A percentile compares a stretch with the other conserved stretches of the same genome.
Conservation (phyloP, 2,888 invertebrate species). For the Germaria angustata region DNA sequence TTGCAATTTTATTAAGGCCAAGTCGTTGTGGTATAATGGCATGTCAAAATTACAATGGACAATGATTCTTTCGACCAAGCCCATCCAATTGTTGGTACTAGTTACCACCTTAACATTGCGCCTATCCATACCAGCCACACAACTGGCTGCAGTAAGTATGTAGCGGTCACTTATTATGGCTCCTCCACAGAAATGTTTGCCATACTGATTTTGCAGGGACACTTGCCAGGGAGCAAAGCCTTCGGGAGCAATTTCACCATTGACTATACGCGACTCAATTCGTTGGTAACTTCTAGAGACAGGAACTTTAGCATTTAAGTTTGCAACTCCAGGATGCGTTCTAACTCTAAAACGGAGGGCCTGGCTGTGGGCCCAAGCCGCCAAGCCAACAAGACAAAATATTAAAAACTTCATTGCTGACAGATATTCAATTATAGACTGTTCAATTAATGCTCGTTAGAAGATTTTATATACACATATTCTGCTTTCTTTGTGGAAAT, state of each 20-base stretch:
- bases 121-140: conserved; percentile 73
- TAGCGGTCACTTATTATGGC: conserved; percentile 74
- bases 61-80: conserved; percentile 70
- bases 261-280: conserved; percentile 71
- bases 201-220: conserved; percentile 74
- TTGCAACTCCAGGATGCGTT: conserved; percentile 61
- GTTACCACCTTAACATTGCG: conserved; percentile 73
- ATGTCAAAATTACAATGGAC: conserved; percentile 76
- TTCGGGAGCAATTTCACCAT: conserved; percentile 70
- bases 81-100: conserved; percentile 75
- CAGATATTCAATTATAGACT: conserved; percentile 14
- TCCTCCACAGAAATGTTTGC: conserved; percentile 78
- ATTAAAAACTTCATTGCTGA: conserved; percentile 40
- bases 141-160: conserved; percentile 77
- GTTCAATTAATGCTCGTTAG: not conserved
- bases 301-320: not conserved
- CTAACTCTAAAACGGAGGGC: conserved; percentile 68
- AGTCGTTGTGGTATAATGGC: conserved; percentile 82
- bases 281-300: not conserved
- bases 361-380: not conserved
- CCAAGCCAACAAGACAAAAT: not conserved
- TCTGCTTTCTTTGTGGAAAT: not conserved
- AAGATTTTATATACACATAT: not conserved
- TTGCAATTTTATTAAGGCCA: conserved; percentile 84
- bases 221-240: conserved; percentile 77